Evolutionary conservation across 2,888 invertebrate species (phyloP), one percentile per base, ranked within the genome.

Genomic region (Melinopterus prodromus): DNA sequence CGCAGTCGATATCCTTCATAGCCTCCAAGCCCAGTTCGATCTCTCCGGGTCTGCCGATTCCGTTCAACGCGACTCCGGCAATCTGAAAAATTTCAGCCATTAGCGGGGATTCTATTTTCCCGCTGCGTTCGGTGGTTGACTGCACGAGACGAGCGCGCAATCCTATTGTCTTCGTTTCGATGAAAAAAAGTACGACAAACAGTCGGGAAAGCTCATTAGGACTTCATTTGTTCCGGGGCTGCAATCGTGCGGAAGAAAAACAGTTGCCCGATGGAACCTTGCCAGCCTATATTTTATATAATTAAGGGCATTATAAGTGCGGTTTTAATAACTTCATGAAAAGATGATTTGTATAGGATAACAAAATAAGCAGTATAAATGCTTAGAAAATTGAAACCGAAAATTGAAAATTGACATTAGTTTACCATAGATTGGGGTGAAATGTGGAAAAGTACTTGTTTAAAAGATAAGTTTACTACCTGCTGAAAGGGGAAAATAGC

Each of bases 61-160:
- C 96, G 85, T 96, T 96, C 77, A 96, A 88, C 9, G 94, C 93
- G 53, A 96, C 95, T 69, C 95, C 96, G 37, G 94, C 92, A 82
- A 96, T 94, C 95, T 96, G 90, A 91, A 89, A 87, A 84, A 74
- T 26, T 12, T 35, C 37, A 74, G 37, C 16, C 53, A 53, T 71
- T n/a, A 74, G 37, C 12, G 35, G 14, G 14, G 26, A 35, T 36
- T 74, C 35, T 36, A 74, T 26, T 74, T 71, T 16, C 26, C 15
- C n/a, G 71, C n/a, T 6, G 70, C 6, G 70, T 16, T 16, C 15
- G 70, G 12, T 9, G n/a, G n/a, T 70, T 6, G 16, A 70, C 16
- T 70, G 70, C 70, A 70, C 15, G 16, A 15, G 35, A 6, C 6
- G 26, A 6, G 71, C 71, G 9, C 71, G 16, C 12, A 16, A 35